phyloP scores from a whole-genome alignment of 92 coral and sea anemone species.

The Zoanthus gigantus region DNA sequence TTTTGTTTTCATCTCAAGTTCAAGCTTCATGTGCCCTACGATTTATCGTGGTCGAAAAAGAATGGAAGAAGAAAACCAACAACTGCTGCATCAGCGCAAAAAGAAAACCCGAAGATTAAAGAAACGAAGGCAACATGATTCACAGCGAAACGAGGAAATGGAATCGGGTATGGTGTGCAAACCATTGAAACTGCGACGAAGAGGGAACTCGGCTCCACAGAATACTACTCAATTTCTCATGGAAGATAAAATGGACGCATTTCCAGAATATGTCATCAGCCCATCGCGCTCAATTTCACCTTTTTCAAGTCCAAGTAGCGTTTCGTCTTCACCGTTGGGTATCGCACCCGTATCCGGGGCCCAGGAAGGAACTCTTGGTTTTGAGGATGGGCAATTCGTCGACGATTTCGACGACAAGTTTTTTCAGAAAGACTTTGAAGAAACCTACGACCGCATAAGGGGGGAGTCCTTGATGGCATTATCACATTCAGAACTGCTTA shows the following conservation, averaged over 20 bases:
- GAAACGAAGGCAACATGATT: conserved; percentile 66
- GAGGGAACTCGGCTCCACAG: conserved; percentile 87
- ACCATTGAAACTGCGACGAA: conserved; percentile 62
- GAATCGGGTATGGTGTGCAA: conserved; percentile 38
- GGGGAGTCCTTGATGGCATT: conserved; percentile 84
- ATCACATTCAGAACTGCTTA: conserved; percentile 79
- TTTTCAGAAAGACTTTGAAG: conserved; percentile 87
- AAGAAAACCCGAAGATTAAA: conserved; percentile 82
- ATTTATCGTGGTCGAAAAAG: conserved; percentile 10
- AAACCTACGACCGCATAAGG: conserved; percentile 80
- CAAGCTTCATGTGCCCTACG: conserved; percentile 40
- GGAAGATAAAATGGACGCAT: conserved; percentile 82
- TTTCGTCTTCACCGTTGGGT: conserved; percentile 72
- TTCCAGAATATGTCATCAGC: conserved; percentile 62
- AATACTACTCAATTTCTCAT: conserved; percentile 97
- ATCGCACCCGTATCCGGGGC: conserved; percentile 70
- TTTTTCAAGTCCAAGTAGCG: conserved; percentile 59
- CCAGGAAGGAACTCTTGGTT: conserved; percentile 56
- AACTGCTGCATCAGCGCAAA: conserved; percentile 29
- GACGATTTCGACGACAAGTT: conserved; percentile 77
- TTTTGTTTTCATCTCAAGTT: not conserved
- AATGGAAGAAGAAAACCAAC: conserved; percentile 48
- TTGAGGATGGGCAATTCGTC: conserved; percentile 66
- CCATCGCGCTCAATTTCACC: conserved; percentile 66
- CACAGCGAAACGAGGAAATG: conserved; percentile 29